phyloP scores from a whole-genome alignment of 2,113 vertebrate species.

The Onychostoma macrolepis region DNA sequence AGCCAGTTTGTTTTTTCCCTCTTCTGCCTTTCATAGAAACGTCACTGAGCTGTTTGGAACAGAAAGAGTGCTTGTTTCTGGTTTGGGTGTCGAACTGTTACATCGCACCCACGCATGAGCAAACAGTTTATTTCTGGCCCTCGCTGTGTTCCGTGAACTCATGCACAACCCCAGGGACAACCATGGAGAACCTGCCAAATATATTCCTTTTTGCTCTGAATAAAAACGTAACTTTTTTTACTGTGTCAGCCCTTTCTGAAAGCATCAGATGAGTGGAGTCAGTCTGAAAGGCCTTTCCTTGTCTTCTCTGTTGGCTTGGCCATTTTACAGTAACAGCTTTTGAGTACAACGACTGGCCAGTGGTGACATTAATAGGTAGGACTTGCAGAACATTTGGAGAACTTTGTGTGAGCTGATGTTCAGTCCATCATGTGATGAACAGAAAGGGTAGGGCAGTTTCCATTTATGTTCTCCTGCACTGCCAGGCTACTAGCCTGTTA shows the following conservation, averaged over 20 bases:
- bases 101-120: slow-evolving; percentile 75
- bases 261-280: not conserved
- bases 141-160: slow-evolving; percentile 71
- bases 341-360: not conserved
- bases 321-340: not conserved
- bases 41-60: slow-evolving; percentile 47
- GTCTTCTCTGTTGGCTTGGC: not conserved
- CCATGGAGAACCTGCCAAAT: slow-evolving; percentile 67
- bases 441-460: not conserved
- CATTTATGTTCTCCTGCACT: not conserved
- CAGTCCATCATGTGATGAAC: not conserved
- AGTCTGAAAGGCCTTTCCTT: slow-evolving; percentile 52
- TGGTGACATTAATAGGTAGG: not conserved
- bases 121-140: slow-evolving; percentile 79
- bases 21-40: slow-evolving; percentile 22
- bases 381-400: not conserved
- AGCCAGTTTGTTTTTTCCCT: not conserved
- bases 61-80: slow-evolving; percentile 66
- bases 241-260: not conserved
- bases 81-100: slow-evolving; percentile 68
- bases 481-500: not conserved
- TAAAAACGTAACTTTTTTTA: not conserved
- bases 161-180: slow-evolving; percentile 71
- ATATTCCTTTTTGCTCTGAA: slow-evolving; percentile 1
- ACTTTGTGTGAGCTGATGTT: not conserved